Evolutionary conservation across 1,140 invertebrate species (phyloP).

Genomic region (Psilanteris sp.): DNA sequence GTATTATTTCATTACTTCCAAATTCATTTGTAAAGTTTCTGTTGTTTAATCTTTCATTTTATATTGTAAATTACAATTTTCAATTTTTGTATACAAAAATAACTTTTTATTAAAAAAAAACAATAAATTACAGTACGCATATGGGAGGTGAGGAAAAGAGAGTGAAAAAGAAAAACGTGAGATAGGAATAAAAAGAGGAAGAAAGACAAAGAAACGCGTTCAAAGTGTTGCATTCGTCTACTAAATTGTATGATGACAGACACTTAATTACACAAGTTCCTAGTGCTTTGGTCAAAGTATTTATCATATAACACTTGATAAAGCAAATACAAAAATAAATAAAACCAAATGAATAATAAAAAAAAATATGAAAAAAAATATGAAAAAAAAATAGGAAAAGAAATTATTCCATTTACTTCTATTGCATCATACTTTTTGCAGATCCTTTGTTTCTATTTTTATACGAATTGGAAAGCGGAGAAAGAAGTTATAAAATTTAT

Average conservation of each 20-base stretch:
- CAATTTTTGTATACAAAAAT: constrained; percentile 49
- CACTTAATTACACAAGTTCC: constrained; percentile 57
- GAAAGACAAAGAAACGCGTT: constrained; percentile 38
- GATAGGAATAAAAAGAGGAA: constrained; percentile 7
- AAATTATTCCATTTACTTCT: constrained; percentile 4
- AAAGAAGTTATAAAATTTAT: constrained; percentile 81
- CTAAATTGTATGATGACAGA: constrained; percentile 37
- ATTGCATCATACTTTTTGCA: constrained; percentile 5
- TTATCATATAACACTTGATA: constrained; percentile 68
- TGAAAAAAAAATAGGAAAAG: constrained; percentile 7
- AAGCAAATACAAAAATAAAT: constrained; percentile 65
- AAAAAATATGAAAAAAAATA: constrained; percentile 12
- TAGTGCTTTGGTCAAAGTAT: constrained; percentile 72
- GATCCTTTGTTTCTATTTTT: constrained; percentile 40
- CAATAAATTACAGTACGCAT: constrained; percentile 52
- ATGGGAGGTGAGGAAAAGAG: no score
- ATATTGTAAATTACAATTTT: constrained; percentile 21
- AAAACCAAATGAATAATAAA: constrained; percentile 10
- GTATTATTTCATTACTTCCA: constrained; percentile 30
- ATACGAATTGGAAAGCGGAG: constrained; percentile 73
- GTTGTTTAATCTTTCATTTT: constrained; percentile 5
- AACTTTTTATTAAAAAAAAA: constrained; percentile 36
- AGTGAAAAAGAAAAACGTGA: no score
- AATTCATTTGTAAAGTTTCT: constrained; percentile 19
- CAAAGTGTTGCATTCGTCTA: constrained; percentile 24